phyloP scores from a whole-genome alignment of 92 coral and sea anemone genomes.

The Siderastrea siderea region DNA sequence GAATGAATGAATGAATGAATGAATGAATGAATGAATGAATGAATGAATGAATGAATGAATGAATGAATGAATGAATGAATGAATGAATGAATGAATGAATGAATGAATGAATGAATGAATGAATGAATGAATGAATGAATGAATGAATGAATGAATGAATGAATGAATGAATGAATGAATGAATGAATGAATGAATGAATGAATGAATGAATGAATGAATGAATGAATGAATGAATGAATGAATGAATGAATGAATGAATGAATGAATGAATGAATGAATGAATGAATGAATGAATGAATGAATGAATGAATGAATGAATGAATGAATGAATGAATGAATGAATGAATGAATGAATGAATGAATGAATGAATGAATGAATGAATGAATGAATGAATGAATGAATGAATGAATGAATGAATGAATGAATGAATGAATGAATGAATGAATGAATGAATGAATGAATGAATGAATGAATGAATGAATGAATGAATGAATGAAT shows the following conservation, averaged over 20 bases:
- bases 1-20: too few species aligned
- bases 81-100: too few species aligned
- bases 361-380: constrained; percentile 38
- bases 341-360: constrained; percentile 36
- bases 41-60: too few species aligned
- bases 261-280: constrained; percentile 21
- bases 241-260: constrained; percentile 14
- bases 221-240: background rate
- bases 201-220: too few species aligned
- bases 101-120: too few species aligned
- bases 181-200: too few species aligned
- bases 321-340: constrained; percentile 38
- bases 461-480: constrained; percentile 24
- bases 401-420: constrained; percentile 27
- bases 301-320: constrained; percentile 36
- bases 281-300: constrained; percentile 37
- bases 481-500: too few species aligned
- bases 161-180: too few species aligned
- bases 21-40: too few species aligned
- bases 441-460: constrained; percentile 29
- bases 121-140: too few species aligned
- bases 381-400: constrained; percentile 24
- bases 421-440: constrained; percentile 26
- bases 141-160: too few species aligned
- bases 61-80: too few species aligned